phyloP scores from a whole-genome alignment of 2,113 vertebrate genomes.

The Daboia siamensis region DNA sequence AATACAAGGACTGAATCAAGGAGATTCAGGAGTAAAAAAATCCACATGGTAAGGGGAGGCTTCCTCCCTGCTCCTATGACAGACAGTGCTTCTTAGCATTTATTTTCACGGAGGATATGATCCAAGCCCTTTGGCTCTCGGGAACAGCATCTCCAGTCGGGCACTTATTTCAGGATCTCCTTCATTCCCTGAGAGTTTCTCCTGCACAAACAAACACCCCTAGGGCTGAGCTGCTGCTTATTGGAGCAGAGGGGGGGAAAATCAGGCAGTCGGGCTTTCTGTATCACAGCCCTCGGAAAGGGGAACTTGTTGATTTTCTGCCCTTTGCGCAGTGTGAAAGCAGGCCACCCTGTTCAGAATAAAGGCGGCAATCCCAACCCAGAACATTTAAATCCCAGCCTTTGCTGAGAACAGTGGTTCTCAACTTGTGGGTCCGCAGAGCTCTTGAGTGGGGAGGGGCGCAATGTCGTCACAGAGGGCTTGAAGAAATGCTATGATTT shows the following conservation, averaged over 20 bases:
- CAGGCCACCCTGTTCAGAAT: not conserved
- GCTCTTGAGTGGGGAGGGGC: too few relatives aligned
- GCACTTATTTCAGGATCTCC: not conserved
- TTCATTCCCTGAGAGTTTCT: not conserved
- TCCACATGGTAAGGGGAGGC: not conserved
- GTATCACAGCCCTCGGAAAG: not conserved
- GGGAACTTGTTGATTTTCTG: not conserved
- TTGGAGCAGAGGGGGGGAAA: not conserved
- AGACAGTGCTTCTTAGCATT: not conserved
- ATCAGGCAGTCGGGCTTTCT: not conserved
- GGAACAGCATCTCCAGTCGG: not conserved
- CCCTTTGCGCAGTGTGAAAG: not conserved
- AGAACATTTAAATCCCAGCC: not conserved
- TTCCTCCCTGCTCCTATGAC: not conserved
- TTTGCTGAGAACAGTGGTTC: not conserved
- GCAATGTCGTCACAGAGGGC: not conserved
- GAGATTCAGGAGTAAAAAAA: not conserved
- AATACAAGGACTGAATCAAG: not conserved
- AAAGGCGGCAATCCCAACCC: not conserved
- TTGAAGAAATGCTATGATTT: not conserved
- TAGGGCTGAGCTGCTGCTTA: not conserved
- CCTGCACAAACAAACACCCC: not conserved
- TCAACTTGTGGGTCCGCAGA: not conserved
- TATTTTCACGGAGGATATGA: not conserved
- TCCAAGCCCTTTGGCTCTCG: not conserved